Evolutionary conservation across 2,888 invertebrate species (phyloP).

Genomic region (Nysson spinosus): DNA sequence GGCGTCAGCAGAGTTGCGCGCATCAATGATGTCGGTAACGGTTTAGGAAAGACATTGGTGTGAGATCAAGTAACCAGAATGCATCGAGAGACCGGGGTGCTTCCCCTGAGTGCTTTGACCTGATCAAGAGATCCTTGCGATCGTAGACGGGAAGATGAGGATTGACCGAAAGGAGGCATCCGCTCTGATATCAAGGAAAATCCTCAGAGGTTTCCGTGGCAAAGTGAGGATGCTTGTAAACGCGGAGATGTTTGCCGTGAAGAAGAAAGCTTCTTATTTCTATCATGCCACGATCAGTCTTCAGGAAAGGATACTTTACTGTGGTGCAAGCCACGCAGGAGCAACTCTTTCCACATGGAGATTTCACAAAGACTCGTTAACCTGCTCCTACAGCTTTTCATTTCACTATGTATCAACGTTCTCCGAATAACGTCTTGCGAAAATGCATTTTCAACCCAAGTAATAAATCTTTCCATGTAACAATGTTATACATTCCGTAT

Average conservation of each 20-base stretch:
- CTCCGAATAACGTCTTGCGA: constrained; percentile 10
- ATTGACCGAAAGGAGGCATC: constrained; percentile 49
- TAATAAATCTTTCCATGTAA: too few species aligned
- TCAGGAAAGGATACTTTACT: background rate
- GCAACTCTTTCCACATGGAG: constrained; percentile 32
- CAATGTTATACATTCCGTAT: too few species aligned
- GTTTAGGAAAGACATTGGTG: constrained; percentile 33
- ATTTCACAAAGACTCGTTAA: constrained; percentile 39
- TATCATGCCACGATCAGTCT: constrained; percentile 46
- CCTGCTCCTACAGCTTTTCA: background rate
- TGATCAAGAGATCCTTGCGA: constrained; percentile 34
- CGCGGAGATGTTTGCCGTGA: constrained; percentile 36
- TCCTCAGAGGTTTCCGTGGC: constrained; percentile 49
- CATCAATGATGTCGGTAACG: constrained; percentile 13
- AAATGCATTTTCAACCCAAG: too few species aligned
- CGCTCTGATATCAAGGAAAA: constrained; percentile 24
- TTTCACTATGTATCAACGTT: background rate
- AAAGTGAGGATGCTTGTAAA: constrained; percentile 66
- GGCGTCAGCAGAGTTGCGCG: constrained; percentile 3
- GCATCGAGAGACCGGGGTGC: constrained; percentile 13
- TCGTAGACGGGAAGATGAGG: constrained; percentile 51
- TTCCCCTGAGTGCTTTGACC: constrained; percentile 39
- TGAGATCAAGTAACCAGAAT: constrained; percentile 22
- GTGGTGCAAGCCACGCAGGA: background rate
- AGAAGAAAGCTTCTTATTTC: constrained; percentile 45